phyloP scores from a whole-genome alignment of 2,113 vertebrate genomes.

The Siniperca chuatsi region DNA sequence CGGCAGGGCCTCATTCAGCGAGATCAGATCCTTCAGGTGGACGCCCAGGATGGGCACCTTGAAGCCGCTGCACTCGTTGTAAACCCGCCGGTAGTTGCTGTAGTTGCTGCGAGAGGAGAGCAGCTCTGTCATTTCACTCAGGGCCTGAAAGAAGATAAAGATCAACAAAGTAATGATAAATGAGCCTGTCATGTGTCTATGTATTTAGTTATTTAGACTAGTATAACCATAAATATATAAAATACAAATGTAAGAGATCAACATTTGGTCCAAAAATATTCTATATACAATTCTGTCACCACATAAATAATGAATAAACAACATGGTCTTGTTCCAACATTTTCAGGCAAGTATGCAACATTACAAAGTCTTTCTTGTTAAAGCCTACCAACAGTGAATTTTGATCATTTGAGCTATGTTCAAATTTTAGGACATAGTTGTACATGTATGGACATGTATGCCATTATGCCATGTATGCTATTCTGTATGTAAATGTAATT shows the following conservation, averaged over 20 bases:
- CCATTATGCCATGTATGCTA: too few relatives aligned
- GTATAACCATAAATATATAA: not conserved
- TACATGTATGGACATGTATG: too few relatives aligned
- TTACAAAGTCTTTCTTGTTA: not conserved
- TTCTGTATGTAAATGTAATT: too few relatives aligned
- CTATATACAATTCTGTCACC: too few relatives aligned
- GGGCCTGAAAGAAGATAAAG: constrained; percentile 75
- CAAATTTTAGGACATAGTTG: not conserved
- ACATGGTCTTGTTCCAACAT: not conserved
- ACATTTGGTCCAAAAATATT: not conserved
- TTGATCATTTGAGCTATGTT: not conserved
- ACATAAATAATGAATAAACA: not conserved
- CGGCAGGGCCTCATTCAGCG: constrained; percentile 89
- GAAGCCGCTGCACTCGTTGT: constrained; percentile 87
- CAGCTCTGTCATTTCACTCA: constrained; percentile 91
- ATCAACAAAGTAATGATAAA: not conserved
- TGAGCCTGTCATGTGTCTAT: not conserved
- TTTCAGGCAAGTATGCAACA: not conserved
- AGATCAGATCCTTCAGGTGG: constrained; percentile 94
- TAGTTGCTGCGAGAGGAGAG: constrained; percentile 92
- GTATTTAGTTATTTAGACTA: not conserved
- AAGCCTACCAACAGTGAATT: not conserved
- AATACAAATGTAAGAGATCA: not conserved
- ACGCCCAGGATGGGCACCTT: constrained; percentile 92
- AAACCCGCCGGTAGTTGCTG: constrained; percentile 88